A percentile compares a stretch with the other conserved stretches of the same genome.
Conservation (phyloP, 2,888 invertebrate genomes). For the Panopea generosa region DNA sequence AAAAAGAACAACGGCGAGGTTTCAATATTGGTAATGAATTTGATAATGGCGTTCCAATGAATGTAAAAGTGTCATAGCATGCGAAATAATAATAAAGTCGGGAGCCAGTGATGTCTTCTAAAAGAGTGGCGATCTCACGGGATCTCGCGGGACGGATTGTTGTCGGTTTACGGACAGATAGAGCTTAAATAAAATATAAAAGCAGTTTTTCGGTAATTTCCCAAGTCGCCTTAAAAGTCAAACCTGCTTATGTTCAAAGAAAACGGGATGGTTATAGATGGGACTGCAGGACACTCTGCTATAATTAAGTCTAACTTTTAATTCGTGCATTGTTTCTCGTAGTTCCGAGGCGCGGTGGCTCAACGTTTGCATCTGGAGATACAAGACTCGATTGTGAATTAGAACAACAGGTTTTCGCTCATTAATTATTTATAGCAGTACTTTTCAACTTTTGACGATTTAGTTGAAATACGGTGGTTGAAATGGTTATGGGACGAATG, state of each 20-base stretch:
- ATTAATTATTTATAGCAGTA: no score
- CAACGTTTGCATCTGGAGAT: no score
- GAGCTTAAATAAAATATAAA: constrained; percentile 63
- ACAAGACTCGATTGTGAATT: no score
- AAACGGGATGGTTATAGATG: constrained; percentile 30
- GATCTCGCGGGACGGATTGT: constrained; percentile 27
- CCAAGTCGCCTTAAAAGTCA: constrained; percentile 57
- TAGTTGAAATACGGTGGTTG: no score
- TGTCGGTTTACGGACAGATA: constrained; percentile 35
- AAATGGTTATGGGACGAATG: no score
- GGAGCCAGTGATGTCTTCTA: constrained; percentile 21
- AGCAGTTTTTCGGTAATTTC: constrained; percentile 59
- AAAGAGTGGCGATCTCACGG: constrained; percentile 20
- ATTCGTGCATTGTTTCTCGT: no score
- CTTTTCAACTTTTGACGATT: no score
- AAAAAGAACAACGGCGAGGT: constrained; percentile 54
- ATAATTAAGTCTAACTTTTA: constrained; percentile 34
- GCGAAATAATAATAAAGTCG: constrained; percentile 50
- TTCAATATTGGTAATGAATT: constrained; percentile 58
- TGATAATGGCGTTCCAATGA: constrained; percentile 40
- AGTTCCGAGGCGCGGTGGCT: no score
- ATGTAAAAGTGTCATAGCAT: constrained; percentile 40
- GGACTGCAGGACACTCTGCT: constrained; percentile 36
- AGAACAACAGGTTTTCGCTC: no score
- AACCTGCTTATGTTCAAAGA: constrained; percentile 51